Base-by-base conservation (phyloP, 2,888 invertebrate genomes). In the Mamestra brassicae region DNA sequence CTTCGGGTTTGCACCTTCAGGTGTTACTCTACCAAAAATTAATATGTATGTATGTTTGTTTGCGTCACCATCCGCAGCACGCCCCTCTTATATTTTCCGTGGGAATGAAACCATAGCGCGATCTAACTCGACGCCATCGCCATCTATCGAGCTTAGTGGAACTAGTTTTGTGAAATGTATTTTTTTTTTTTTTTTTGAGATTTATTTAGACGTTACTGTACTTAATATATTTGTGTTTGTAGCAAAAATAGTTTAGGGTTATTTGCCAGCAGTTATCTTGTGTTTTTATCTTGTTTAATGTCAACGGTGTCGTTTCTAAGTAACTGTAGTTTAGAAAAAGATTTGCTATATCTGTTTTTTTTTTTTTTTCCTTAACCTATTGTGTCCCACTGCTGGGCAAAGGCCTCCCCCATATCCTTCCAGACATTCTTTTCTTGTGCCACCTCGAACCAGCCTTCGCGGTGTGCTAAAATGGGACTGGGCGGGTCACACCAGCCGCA, bases 41-140 rank as follows among this genome's bases (percentile, higher is more conserved):
- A 2, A 5, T 74, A 57, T 74, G 65, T 74, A 74, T 57, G 74
- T 74, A 50, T 57, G 74, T 74, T 74, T 57, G 64, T 74, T 74
- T 15, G 0, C 0, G 0, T 0, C 0, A 0, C 0, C 1, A 0
- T 0, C 0, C 1, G 5, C 1, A 8, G 38, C 4, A 0, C 65
- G 38, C 3, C 6, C 8, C 0, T 50, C 57, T 65, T 74, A 74
- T 74, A 8, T 13, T 65, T 57, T 34, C 8, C 8, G n/a, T 36
- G 64, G 38, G 0, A 74, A 74, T 6, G 38, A 57, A 74, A 74
- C 65, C 38, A 74, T 74, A 65, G 74, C 13, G 65, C 64, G 65
- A 65, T 74, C 74, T 74, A 74, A 74, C 50, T 74, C 74, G 74
- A 74, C 74, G 38, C 47, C 74, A 74, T 0, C 64, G 74, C 74